Percentiles rank a stretch among this genome's conserved stretches.
These are phyloP conservation scores for Pocillopora verrucosa DNA, from an alignment of 64 coral and sea anemone species.

Conservation along the genomic window DNA sequence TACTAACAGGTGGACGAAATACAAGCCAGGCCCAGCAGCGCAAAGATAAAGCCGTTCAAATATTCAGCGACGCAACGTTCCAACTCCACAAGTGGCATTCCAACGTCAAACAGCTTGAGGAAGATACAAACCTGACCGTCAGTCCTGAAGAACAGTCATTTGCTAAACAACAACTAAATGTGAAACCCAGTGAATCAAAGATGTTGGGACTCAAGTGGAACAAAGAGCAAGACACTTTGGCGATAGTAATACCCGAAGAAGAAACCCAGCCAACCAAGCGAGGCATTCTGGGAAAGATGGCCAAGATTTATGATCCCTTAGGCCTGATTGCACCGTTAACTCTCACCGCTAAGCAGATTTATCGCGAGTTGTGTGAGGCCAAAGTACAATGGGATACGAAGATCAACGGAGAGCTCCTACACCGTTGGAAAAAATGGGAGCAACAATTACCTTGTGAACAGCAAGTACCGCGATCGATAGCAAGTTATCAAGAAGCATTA, in stretches of 20 bases:
- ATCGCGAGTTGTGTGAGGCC: constrained; percentile 14
- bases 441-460: constrained; percentile 6
- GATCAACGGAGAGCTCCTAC: not conserved
- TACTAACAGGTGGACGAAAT: constrained; percentile 22
- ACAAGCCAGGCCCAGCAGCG: constrained; percentile 21
- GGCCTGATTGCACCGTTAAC: constrained; percentile 16
- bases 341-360: constrained; percentile 6
- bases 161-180: constrained; percentile 29
- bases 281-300: constrained; percentile 24
- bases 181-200: constrained; percentile 23
- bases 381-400: constrained; percentile 15
- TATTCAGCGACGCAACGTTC: constrained; percentile 44
- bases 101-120: constrained; percentile 28
- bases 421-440: constrained; percentile 11
- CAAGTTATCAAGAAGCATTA: constrained; percentile 27
- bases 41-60: constrained; percentile 40
- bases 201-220: constrained; percentile 25
- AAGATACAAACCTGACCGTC: constrained; percentile 12
- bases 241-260: not conserved
- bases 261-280: constrained; percentile 23
- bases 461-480: constrained; percentile 25
- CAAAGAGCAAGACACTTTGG: not conserved
- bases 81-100: constrained; percentile 60
- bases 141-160: constrained; percentile 25
- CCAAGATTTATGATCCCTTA: constrained; percentile 36